phyloP scores from a whole-genome alignment of 2,113 vertebrate species.

The Notothenia rossii region DNA sequence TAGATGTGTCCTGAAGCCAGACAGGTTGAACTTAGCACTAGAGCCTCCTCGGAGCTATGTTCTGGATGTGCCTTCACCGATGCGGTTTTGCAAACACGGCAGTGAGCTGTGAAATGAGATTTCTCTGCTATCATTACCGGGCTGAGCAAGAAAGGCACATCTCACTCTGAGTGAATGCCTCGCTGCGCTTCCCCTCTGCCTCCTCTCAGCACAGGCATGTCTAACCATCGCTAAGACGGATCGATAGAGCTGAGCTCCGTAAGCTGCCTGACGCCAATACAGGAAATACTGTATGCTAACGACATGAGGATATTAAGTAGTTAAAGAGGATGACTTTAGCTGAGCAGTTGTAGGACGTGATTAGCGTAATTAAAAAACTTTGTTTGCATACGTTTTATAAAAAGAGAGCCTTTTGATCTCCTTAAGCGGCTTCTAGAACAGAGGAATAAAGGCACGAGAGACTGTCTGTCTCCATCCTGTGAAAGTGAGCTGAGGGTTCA shows the following conservation, averaged over 20 bases:
- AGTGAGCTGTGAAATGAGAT: constrained; percentile 85
- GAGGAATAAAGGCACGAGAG: constrained; percentile 38
- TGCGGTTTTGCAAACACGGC: constrained; percentile 79
- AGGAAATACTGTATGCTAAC: constrained; percentile 75
- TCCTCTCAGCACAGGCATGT: constrained; percentile 59
- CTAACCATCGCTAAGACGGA: constrained; percentile 73
- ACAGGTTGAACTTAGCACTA: constrained; percentile 61
- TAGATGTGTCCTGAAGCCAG: constrained; percentile 60
- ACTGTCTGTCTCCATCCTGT: constrained; percentile 27
- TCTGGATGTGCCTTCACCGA: constrained; percentile 57
- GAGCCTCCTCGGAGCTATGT: constrained; percentile 54
- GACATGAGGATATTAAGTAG: constrained; percentile 66
- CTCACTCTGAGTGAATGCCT: constrained; percentile 74
- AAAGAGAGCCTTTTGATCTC: constrained; percentile 63
- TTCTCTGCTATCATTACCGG: constrained; percentile 76
- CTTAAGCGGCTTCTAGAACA: constrained; percentile 40
- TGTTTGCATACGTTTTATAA: constrained; percentile 70
- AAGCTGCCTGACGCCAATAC: constrained; percentile 66
- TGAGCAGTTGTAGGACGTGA: constrained; percentile 55
- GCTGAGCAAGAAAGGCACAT: constrained; percentile 69
- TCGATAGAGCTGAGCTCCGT: constrained; percentile 78
- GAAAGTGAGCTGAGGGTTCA: constrained; percentile 36
- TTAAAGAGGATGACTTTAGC: constrained; percentile 65
- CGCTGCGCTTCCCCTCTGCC: constrained; percentile 54
- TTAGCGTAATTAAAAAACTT: constrained; percentile 62